Conservation (phyloP, 2,797 vertebrate species). For the Sorex maritimensis region DNA sequence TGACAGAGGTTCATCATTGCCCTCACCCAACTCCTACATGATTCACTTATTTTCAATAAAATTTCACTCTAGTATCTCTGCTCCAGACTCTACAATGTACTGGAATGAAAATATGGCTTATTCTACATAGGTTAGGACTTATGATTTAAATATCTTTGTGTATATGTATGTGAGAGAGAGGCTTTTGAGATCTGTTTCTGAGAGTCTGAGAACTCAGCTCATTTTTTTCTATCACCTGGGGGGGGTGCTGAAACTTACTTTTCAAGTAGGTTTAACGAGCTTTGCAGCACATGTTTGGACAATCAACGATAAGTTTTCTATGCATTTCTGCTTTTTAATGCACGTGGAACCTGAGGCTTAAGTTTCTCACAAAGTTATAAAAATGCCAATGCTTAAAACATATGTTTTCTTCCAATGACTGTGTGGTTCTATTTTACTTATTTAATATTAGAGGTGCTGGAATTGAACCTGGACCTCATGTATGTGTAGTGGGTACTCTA, state of each 20-base stretch:
- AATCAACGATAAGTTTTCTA: not conserved
- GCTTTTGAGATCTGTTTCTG: not conserved
- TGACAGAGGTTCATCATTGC: not conserved
- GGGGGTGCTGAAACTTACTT: not conserved
- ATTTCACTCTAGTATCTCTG: not conserved
- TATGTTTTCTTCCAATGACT: slow-evolving; percentile 21
- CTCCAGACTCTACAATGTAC: not conserved
- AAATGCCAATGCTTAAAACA: not conserved
- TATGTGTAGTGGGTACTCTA: too few relatives aligned
- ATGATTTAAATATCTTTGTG: not conserved
- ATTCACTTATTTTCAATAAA: not conserved
- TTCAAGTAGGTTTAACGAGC: not conserved
- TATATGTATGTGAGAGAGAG: not conserved
- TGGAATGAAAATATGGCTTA: not conserved
- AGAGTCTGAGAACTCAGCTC: not conserved
- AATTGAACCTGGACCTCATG: too few relatives aligned
- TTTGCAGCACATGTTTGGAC: slow-evolving; percentile 19
- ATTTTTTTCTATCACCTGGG: not conserved
- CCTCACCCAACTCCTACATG: not conserved
- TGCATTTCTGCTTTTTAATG: not conserved
- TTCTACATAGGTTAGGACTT: not conserved
- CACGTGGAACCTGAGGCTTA: not conserved
- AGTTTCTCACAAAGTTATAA: slow-evolving; percentile 20
- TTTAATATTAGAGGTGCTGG: too few relatives aligned
- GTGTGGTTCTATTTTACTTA: not conserved